Evolutionary conservation across 2,113 vertebrate species (phyloP), one percentile per base, ranked within the genome.

Genomic region (Archilochus colubris): DNA sequence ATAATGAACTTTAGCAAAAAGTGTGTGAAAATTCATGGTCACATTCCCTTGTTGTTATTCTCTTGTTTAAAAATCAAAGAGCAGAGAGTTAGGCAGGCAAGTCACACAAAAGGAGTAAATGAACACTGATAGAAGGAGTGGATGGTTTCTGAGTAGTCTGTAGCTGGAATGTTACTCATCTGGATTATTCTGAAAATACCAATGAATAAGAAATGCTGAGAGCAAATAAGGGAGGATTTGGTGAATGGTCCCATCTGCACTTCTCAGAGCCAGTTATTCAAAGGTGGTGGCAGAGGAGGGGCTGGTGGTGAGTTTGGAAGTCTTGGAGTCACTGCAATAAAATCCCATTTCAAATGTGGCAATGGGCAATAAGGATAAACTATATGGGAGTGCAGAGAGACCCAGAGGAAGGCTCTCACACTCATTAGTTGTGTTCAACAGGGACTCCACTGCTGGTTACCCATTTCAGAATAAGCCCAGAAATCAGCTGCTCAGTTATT

Each of bases 111-210:
- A 72, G 43, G 40, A 68, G 19, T 88, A 95, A 95, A 95, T 91
- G 88, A 90, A 94, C 87, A 86, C 14, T 69, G 91, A 88, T 88
- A 81, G 59, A 6, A 0, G 23, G 44, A 89, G 72, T 44, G 50
- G n/a, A 93, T 70, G 59, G 61, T 40, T 93, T 91, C 17, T 68
- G 61, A 93, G 58, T 62, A 94, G 81, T 18, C 77, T 93, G 44
- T 77, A 90, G 68, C 44, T 94, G 0, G 1, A 96, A 91, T 46
- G 40, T 75, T 95, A 83, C 73, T 92, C 51, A 86, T 64, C 44
- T 10, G 6, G 55, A 91, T 90, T 94, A 91, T 94, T 95, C 80
- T 70, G 76, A 93, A 95, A 94, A 95, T 61, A 61, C 64, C 75
- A 70, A 86, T 53, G 68, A 95, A 95, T 91, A 92, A 87, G 51